Percentiles rank a stretch among this genome's conserved stretches.
Conservation (phyloP, 2,113 vertebrate genomes). For the Malurus cyaneus region DNA sequence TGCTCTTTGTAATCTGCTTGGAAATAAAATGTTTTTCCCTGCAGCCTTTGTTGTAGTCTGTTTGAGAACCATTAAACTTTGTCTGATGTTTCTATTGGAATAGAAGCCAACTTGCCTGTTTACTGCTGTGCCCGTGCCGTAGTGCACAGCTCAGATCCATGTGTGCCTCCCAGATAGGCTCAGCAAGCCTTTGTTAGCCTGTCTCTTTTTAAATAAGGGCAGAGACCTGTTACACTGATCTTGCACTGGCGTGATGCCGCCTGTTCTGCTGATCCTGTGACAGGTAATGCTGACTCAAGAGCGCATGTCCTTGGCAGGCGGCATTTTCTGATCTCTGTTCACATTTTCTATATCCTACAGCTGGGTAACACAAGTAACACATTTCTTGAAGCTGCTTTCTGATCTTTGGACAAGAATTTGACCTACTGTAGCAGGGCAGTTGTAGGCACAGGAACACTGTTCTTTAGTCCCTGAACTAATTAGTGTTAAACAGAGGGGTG, state of each 20-base stretch:
- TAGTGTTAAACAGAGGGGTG: neutral
- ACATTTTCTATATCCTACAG: neutral
- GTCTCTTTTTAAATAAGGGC: neutral
- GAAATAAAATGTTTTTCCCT: constrained; percentile 72
- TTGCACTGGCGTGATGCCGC: neutral
- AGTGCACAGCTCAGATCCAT: neutral
- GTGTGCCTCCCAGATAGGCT: neutral
- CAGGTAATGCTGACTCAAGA: neutral
- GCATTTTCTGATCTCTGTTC: fast-evolving
- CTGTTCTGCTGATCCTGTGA: neutral
- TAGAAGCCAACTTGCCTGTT: neutral
- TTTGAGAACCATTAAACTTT: constrained; percentile 47
- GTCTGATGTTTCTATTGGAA: constrained; percentile 17
- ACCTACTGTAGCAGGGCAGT: neutral
- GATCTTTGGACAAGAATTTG: neutral
- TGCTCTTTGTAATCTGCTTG: constrained; percentile 73
- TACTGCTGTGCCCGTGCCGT: neutral
- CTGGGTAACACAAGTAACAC: fast-evolving
- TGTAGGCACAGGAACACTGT: neutral
- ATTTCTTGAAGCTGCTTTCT: neutral
- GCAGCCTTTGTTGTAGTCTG: constrained; percentile 65
- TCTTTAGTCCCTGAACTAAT: neutral
- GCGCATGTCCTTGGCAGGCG: fast-evolving
- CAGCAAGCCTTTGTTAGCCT: neutral
- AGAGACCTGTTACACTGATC: neutral